Conservation (phyloP, 2,888 invertebrate genomes). For the Eueremaeus valkanovi region DNA sequence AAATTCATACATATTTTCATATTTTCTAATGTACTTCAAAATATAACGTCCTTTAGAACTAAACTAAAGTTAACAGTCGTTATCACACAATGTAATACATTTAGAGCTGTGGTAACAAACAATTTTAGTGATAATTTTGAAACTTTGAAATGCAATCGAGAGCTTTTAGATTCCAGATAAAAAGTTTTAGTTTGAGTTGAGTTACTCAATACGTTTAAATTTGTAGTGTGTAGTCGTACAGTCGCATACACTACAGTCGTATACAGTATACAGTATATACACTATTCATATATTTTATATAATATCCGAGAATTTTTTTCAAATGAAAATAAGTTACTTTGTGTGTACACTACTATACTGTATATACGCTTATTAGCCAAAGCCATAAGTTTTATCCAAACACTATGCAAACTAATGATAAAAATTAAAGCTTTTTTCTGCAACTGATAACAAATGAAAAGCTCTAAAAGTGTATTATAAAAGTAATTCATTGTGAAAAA, state of each 20-base stretch:
- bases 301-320: too few relatives aligned
- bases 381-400: constrained; percentile 14
- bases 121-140: constrained; percentile 28
- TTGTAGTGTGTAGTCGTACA: constrained; percentile 2
- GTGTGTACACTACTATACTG: not conserved
- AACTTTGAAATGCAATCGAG: constrained; percentile 35
- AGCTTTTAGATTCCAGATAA: constrained; percentile 29
- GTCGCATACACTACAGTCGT: too few relatives aligned
- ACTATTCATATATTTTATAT: not conserved
- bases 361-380: not conserved
- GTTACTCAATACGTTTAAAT: constrained; percentile 21
- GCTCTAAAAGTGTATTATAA: not conserved
- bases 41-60: not conserved
- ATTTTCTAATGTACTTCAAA: constrained; percentile 11
- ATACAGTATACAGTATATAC: too few relatives aligned
- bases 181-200: constrained; percentile 22
- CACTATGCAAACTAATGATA: constrained; percentile 18
- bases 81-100: constrained; percentile 23
- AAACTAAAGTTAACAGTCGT: constrained; percentile 14
- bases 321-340: constrained; percentile 20
- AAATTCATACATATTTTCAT: not conserved
- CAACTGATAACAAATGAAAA: constrained; percentile 16
- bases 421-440: constrained; percentile 21
- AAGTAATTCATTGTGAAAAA: constrained; percentile 13
- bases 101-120: constrained; percentile 31